Evolutionary conservation across 2,888 invertebrate genomes (phyloP), one percentile per base, ranked within the genome.

Genomic region (Calameuta idolon): DNA sequence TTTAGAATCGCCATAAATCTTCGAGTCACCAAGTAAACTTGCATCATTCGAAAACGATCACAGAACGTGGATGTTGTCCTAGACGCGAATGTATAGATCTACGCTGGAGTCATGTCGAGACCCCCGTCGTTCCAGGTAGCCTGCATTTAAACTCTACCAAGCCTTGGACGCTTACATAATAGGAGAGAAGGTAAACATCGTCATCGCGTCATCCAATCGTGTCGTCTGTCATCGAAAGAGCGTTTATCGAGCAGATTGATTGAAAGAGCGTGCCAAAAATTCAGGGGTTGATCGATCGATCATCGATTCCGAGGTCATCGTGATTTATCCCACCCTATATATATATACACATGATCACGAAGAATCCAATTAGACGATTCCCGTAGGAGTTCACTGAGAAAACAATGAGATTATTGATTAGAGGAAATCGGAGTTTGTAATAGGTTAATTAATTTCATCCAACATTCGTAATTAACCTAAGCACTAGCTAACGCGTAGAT

Each of bases 171-270:
- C 0, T 31, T 71, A 34, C 71, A 23, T 71, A 71, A 33, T 71
- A 71, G 71, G 71, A 71, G 71, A 31, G 71, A 71, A 71, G 31
- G 71, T 34, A 34, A 71, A 71, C 55, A 55, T 33, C 71, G 71
- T 9, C 31, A 23, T 71, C 12, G 31, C n/a, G 69, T 69, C 69
- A n/a, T 69, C 69, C n/a, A 9, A 23, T 55, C 55, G 55, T 55
- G 55, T 23, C 55, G 55, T 55, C 55, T 2, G 55, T 55, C 55
- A 23, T 23, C 55, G 23, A 23, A 9, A 55, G 15, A 55, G 23
- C 23, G 55, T 55, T 55, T 55, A 55, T 9, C 23, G 2, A 23
- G 55, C 55, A 23, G 23, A 55, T 23, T 23, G 23, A 55, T 55
- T 55, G 55, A 0, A 55, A 2, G 55, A 9, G 9, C 23, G 23